Percentiles rank a stretch among this genome's conserved stretches.
Conservation (phyloP, 2,113 vertebrate genomes). For the Entelurus aequoreus region DNA sequence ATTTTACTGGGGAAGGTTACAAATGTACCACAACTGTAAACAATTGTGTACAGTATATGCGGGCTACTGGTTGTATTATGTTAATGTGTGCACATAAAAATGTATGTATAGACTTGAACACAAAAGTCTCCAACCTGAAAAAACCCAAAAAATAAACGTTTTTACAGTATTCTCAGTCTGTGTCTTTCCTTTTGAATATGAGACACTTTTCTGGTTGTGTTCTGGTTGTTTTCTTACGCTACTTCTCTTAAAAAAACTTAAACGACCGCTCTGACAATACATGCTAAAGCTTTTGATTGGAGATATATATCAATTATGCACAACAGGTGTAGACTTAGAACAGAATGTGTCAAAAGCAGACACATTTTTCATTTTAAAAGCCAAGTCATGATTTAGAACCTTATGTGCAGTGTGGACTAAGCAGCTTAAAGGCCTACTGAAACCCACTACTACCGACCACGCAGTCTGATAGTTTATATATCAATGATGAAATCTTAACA, state of each 20-base stretch:
- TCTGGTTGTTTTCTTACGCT: not conserved
- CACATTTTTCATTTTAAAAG: slow-evolving; percentile 20
- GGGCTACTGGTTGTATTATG: too few species aligned
- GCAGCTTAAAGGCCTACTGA: too few species aligned
- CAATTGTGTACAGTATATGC: too few species aligned
- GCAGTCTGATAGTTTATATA: too few species aligned
- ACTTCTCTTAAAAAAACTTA: too few species aligned
- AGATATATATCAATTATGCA: not conserved
- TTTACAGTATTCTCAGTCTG: not conserved
- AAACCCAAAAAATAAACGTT: not conserved
- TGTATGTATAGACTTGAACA: too few species aligned
- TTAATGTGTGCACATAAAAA: too few species aligned
- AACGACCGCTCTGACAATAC: not conserved
- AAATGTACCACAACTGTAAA: too few species aligned
- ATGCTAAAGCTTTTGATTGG: not conserved
- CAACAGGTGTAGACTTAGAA: slow-evolving; percentile 14
- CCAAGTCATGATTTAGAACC: slow-evolving; percentile 32
- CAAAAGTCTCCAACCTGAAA: too few species aligned
- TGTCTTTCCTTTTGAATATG: slow-evolving; percentile 24
- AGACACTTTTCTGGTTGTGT: not conserved
- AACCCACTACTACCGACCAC: too few species aligned
- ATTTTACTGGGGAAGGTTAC: not conserved
- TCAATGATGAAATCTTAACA: too few species aligned
- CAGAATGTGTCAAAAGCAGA: slow-evolving; percentile 13
- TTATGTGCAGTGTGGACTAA: slow-evolving; percentile 34